Conservation (phyloP, 2,113 vertebrate species). For the Gallinago media region DNA sequence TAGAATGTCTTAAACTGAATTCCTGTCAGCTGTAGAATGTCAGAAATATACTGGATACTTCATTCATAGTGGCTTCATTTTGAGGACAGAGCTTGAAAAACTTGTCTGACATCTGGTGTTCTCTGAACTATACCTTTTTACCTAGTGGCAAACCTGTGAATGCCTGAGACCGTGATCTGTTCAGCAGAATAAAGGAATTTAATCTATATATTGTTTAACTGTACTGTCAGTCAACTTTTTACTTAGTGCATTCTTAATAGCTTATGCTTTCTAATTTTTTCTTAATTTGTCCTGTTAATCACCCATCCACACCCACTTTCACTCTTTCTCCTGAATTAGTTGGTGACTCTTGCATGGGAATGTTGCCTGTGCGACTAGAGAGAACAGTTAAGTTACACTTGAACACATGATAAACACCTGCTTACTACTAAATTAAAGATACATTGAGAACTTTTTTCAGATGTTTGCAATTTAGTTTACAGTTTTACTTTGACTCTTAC, state of each 20-base stretch:
- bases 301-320: not conserved
- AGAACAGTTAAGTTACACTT: not conserved
- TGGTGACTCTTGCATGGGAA: not conserved
- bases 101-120: not conserved
- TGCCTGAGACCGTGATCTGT: not conserved
- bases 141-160: not conserved
- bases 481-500: not conserved
- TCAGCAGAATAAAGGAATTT: not conserved
- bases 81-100: not conserved
- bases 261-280: not conserved
- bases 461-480: not conserved
- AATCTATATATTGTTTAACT: not conserved
- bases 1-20: not conserved
- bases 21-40: not conserved
- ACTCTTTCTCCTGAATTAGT: not conserved
- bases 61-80: not conserved
- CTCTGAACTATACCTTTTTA: not conserved
- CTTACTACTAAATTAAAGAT: not conserved
- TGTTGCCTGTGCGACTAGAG: not conserved
- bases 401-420: not conserved
- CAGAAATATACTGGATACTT: not conserved
- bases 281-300: not conserved
- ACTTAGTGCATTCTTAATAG: not conserved
- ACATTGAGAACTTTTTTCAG: not conserved
- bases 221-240: not conserved